phyloP scores from a whole-genome alignment of 2,888 invertebrate genomes.

The Nephrotoma flavescens region DNA sequence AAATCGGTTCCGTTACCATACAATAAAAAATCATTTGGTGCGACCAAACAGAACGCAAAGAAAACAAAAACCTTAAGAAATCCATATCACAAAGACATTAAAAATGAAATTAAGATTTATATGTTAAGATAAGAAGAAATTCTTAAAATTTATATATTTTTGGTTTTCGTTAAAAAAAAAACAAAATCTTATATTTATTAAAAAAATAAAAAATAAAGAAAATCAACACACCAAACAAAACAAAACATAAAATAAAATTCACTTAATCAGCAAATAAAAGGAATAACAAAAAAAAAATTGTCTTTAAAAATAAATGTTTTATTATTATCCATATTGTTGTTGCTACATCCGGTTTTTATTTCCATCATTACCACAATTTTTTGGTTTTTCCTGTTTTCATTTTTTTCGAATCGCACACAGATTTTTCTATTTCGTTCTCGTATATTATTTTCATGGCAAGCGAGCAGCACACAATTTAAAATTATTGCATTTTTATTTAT shows the following conservation, averaged over 20 bases:
- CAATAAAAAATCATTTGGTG: background rate
- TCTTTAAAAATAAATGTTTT: background rate
- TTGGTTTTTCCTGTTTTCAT: background rate
- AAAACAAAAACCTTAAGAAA: background rate
- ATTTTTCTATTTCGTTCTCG: background rate
- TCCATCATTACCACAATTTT: background rate
- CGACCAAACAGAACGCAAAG: background rate
- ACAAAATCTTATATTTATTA: background rate
- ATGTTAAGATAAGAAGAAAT: background rate
- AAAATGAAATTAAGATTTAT: background rate
- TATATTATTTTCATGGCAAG: background rate
- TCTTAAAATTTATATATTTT: background rate
- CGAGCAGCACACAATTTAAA: background rate
- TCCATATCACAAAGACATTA: background rate
- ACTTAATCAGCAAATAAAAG: background rate
- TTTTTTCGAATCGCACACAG: background rate
- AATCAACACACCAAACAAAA: background rate
- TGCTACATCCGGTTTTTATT: background rate
- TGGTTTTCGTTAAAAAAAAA: background rate
- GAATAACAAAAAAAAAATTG: background rate
- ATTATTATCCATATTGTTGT: background rate
- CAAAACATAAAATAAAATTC: background rate
- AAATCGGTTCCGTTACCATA: slow-evolving; percentile 12
- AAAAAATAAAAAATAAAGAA: background rate
- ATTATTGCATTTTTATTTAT: background rate